Conservation (phyloP, 2,888 invertebrate species). For the Autographa pulchrina region DNA sequence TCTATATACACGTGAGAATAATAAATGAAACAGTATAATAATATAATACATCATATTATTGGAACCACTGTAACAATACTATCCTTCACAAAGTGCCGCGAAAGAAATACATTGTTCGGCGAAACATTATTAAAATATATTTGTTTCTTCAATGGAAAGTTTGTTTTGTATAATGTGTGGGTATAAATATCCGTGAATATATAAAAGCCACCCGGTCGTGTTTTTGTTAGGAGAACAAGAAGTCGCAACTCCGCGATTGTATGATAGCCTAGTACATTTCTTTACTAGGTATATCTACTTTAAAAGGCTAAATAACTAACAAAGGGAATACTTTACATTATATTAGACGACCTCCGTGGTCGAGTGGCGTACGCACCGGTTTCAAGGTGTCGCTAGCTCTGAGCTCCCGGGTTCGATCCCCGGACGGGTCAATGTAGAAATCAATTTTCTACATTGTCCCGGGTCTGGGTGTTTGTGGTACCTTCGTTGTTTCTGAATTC, state of each 20-base stretch:
- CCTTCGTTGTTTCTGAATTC: too few relatives aligned
- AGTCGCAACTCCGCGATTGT: neutral
- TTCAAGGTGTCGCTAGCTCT: too few relatives aligned
- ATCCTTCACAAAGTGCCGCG: neutral
- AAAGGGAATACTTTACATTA: too few relatives aligned
- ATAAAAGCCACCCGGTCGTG: neutral
- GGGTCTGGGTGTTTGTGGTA: too few relatives aligned
- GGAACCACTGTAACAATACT: neutral
- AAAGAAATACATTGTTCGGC: constrained; percentile 3
- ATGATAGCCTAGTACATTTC: neutral
- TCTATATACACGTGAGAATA: neutral
- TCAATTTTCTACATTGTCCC: too few relatives aligned
- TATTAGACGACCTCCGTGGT: too few relatives aligned
- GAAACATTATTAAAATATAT: constrained; percentile 23
- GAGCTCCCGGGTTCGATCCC: too few relatives aligned
- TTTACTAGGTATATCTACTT: neutral
- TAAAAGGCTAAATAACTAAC: neutral
- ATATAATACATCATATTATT: neutral
- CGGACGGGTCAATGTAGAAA: too few relatives aligned
- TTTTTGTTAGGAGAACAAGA: constrained; percentile 7
- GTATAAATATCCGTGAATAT: constrained; percentile 18
- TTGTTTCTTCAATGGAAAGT: constrained; percentile 30
- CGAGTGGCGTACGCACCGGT: too few relatives aligned
- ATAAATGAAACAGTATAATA: neutral
- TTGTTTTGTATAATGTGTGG: constrained; percentile 20